These are phyloP conservation scores for Notarius quadriscutis DNA, from an alignment of 2,113 vertebrate genomes.

Conservation along the genomic window DNA sequence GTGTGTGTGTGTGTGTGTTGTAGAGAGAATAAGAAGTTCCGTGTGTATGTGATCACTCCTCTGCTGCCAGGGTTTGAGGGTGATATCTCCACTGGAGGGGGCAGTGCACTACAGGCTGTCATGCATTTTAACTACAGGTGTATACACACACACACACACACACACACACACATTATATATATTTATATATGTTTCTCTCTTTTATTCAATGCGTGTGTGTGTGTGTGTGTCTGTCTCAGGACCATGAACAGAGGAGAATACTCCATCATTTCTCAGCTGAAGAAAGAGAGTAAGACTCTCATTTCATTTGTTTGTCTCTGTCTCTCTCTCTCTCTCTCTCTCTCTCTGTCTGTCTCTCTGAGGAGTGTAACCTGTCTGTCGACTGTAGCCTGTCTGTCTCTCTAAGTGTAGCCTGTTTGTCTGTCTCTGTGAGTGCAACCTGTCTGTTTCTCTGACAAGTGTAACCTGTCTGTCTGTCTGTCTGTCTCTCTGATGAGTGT, in stretches of 20 bases:
- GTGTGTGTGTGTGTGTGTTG: conserved; percentile 23
- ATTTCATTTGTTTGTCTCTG: not conserved
- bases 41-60: conserved; percentile 91
- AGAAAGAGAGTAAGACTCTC: conserved; percentile 80
- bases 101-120: conserved; percentile 89
- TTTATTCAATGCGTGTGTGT: not conserved
- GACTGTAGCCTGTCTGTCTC: not conserved
- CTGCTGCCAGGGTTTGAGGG: conserved; percentile 96
- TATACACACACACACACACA: conserved; percentile 18
- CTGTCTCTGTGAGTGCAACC: not conserved
- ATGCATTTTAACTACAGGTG: conserved; percentile 99
- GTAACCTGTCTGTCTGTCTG: not conserved
- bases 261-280: conserved; percentile 91
- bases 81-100: conserved; percentile 93
- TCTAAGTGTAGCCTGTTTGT: not conserved
- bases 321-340: not conserved
- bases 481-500: not conserved
- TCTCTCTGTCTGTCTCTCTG: not conserved
- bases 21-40: conserved; percentile 86
- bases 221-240: conserved; percentile 65
- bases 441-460: not conserved
- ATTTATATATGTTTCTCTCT: not conserved
- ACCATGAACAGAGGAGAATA: conserved; percentile 93
- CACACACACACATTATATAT: not conserved
- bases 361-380: not conserved